Percentiles rank a stretch among this genome's conserved stretches.
Evolutionary conservation across 1,140 invertebrate species (phyloP).

Genomic region (Adoxophyes honmai): DNA sequence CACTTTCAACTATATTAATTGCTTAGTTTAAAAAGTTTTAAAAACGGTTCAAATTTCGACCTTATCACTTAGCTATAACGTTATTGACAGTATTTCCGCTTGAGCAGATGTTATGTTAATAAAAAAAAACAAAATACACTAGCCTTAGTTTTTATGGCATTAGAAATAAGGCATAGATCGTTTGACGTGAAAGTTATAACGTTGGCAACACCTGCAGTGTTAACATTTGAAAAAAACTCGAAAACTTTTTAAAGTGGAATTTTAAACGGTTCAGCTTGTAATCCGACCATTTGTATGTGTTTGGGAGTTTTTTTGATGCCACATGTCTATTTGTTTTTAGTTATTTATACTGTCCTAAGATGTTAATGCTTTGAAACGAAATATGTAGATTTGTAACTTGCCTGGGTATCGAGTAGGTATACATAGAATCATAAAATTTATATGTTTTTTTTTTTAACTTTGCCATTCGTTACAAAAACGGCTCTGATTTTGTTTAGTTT

Average conservation of each 20-base stretch:
- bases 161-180: conserved; percentile 3
- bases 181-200: background rate
- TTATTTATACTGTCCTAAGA: too few relatives aligned
- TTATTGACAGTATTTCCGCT: conserved; percentile 18
- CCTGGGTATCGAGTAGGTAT: too few relatives aligned
- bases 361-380: too few relatives aligned
- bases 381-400: too few relatives aligned
- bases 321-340: conserved; percentile 3
- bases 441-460: too few relatives aligned
- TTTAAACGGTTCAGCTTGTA: conserved; percentile 10
- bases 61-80: background rate
- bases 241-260: background rate
- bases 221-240: background rate
- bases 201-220: background rate
- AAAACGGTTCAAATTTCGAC: background rate
- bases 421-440: too few relatives aligned
- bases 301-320: background rate
- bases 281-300: conserved; percentile 7
- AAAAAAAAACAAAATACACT: conserved; percentile 10
- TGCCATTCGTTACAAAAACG: too few relatives aligned
- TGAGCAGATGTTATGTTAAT: conserved; percentile 20
- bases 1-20: conserved; percentile 1
- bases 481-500: too few relatives aligned
- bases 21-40: background rate
- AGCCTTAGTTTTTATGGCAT: background rate